phyloP scores from a whole-genome alignment of 2,797 vertebrate species.

The Zalophus californianus region DNA sequence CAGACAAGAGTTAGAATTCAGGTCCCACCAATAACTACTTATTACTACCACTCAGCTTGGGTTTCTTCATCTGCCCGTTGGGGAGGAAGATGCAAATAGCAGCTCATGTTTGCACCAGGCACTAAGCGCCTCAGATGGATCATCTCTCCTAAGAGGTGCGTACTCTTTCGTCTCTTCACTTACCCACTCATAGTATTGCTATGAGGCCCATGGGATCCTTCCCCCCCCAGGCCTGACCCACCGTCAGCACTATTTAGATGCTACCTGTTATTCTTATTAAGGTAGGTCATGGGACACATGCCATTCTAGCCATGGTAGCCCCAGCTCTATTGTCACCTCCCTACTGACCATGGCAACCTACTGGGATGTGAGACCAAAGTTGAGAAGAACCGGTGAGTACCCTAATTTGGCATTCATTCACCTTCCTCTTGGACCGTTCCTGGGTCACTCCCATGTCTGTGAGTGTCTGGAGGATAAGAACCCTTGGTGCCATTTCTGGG shows the following conservation, averaged over 20 bases:
- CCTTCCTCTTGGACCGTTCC: not conserved
- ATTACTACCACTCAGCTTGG: not conserved
- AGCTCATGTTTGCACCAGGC: not conserved
- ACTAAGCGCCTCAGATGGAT: not conserved
- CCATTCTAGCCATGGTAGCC: not conserved
- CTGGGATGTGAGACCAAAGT: not conserved
- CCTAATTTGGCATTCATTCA: not conserved
- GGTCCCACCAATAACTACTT: not conserved
- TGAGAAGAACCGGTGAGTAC: not conserved
- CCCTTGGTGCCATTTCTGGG: not conserved
- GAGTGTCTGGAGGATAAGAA: not conserved
- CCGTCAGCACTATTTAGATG: not conserved
- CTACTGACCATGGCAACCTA: rapidly evolving
- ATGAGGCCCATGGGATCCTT: not conserved
- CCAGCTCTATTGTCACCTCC: not conserved
- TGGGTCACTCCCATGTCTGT: rapidly evolving
- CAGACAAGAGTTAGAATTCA: not conserved
- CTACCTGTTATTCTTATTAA: not conserved
- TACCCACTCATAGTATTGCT: not conserved
- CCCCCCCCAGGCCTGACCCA: too few relatives aligned
- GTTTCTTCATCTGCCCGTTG: not conserved
- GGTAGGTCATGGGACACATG: rapidly evolving
- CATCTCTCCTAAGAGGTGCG: not conserved
- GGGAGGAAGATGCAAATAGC: not conserved
- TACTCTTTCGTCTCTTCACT: not conserved